phyloP scores from a whole-genome alignment of 1,140 invertebrate species.

The Drosophila hydei region DNA sequence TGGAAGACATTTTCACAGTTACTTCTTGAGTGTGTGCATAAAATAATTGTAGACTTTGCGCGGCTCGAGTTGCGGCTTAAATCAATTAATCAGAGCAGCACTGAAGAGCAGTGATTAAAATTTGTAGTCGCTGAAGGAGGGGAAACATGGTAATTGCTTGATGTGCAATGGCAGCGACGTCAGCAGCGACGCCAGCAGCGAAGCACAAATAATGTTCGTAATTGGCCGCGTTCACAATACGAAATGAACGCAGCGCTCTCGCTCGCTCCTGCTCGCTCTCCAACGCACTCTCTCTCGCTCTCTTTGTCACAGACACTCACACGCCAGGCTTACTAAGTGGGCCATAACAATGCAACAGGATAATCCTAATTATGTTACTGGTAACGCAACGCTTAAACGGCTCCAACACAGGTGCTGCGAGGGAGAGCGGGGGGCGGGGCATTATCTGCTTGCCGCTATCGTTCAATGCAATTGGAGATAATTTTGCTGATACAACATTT shows the following conservation, averaged over 20 bases:
- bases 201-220: constrained; percentile 53
- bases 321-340: constrained; percentile 4
- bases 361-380: constrained; percentile 46
- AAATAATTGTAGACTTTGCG: background rate
- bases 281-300: background rate
- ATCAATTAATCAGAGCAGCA: constrained; percentile 38
- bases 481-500: constrained; percentile 22
- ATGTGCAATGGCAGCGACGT: constrained; percentile 35
- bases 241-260: constrained; percentile 23
- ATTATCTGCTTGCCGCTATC: background rate
- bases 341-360: constrained; percentile 45
- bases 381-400: too few relatives aligned
- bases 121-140: background rate
- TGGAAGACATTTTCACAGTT: background rate
- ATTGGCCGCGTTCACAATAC: constrained; percentile 47
- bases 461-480: constrained; percentile 40
- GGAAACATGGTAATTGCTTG: constrained; percentile 20
- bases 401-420: background rate
- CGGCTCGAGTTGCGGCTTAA: constrained; percentile 16
- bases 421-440: background rate
- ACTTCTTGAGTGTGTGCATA: background rate
- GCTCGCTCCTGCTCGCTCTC: background rate
- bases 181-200: constrained; percentile 26
- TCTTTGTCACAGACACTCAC: background rate
- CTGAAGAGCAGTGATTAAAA: constrained; percentile 6